phyloP scores from a whole-genome alignment of 2,888 invertebrate species.

The Archips crataeganus region DNA sequence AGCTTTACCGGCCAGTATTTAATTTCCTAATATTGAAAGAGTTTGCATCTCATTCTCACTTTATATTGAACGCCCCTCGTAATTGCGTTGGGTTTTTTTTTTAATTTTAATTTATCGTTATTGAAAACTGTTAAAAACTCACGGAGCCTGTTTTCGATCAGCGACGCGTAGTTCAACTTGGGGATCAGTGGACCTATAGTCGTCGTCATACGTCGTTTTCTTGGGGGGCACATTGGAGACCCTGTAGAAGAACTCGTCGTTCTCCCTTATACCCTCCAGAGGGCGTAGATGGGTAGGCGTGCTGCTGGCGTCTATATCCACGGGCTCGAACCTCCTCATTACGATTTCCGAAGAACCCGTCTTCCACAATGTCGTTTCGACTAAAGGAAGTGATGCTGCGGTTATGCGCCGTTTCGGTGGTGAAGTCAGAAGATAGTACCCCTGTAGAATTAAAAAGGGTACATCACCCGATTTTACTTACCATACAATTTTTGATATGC shows the following conservation, averaged over 20 bases:
- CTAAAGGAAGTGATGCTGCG: not conserved
- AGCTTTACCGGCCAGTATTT: no score
- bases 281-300: not conserved
- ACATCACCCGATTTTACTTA: not conserved
- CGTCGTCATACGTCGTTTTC: not conserved
- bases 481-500: not conserved
- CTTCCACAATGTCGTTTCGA: not conserved
- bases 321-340: constrained; percentile 2
- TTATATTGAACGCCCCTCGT: no score
- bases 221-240: not conserved
- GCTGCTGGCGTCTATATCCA: not conserved
- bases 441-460: not conserved
- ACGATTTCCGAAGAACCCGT: not conserved
- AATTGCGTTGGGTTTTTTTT: no score
- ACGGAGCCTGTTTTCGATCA: not conserved
- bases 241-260: constrained; percentile 7
- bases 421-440: constrained; percentile 1
- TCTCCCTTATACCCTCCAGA: not conserved
- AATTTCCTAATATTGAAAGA: no score
- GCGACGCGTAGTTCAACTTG: not conserved
- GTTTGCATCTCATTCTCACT: no score
- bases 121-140: not conserved
- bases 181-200: not conserved
- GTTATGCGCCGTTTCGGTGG: not conserved
- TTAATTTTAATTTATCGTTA: no score